These are phyloP conservation scores for Pseudococcus jackbeardsleyi DNA, from an alignment of 2,888 invertebrate genomes.

Conservation along the genomic window DNA sequence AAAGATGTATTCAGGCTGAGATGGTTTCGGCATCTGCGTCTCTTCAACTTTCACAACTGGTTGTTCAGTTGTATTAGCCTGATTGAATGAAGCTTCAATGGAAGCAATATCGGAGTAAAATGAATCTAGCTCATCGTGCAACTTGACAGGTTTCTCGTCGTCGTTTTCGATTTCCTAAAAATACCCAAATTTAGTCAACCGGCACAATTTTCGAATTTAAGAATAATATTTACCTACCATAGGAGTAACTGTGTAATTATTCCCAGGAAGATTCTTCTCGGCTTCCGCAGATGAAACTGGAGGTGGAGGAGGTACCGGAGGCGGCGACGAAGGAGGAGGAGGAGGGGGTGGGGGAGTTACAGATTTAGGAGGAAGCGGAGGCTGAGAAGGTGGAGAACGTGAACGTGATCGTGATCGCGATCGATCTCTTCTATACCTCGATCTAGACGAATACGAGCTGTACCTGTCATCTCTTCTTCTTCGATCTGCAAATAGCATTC, in stretches of 20 bases:
- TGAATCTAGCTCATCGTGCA: slow-evolving; percentile 60
- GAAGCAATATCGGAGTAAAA: slow-evolving; percentile 65
- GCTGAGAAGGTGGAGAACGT: slow-evolving; percentile 9
- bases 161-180: slow-evolving; percentile 46
- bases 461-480: slow-evolving; percentile 25
- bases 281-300: background rate
- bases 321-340: slow-evolving; percentile 36
- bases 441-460: slow-evolving; percentile 14
- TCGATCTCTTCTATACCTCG: background rate
- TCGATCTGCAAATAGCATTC: background rate
- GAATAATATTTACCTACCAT: slow-evolving; percentile 15
- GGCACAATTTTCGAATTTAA: background rate
- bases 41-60: slow-evolving; percentile 19
- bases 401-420: background rate
- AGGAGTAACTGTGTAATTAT: slow-evolving; percentile 30
- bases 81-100: slow-evolving; percentile 55
- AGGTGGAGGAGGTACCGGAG: slow-evolving; percentile 55
- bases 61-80: background rate
- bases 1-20: background rate
- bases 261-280: background rate
- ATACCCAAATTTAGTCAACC: background rate
- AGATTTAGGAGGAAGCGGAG: slow-evolving; percentile 54
- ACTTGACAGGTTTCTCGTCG: slow-evolving; percentile 27
- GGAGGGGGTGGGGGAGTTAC: slow-evolving; percentile 33
- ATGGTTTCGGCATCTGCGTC: background rate